A percentile compares a stretch with the other conserved stretches of the same genome.
These are phyloP conservation scores for Cathartes aura DNA, from an alignment of 2,113 vertebrate genomes.

Conservation along the genomic window DNA sequence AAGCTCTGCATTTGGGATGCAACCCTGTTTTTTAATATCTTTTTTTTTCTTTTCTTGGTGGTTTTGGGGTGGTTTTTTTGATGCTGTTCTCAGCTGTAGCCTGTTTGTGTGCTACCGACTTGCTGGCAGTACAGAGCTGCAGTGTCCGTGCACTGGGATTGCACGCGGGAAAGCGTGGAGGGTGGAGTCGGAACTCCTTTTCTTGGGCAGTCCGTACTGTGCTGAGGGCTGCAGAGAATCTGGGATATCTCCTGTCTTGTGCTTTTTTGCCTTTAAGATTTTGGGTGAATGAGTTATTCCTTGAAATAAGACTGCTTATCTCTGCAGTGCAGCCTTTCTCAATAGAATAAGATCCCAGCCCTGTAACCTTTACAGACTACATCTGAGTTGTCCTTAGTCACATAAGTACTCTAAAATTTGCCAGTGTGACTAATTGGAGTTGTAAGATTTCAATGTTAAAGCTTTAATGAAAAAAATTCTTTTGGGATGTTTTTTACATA, in stretches of 20 bases:
- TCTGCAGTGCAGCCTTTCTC: background rate
- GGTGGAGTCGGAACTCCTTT: background rate
- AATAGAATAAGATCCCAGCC: background rate
- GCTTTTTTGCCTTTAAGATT: background rate
- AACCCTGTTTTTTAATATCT: background rate
- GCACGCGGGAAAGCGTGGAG: rapidly evolving
- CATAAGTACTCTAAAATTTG: background rate
- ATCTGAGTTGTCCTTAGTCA: background rate
- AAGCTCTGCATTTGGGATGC: background rate
- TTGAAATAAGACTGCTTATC: background rate
- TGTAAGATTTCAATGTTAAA: background rate
- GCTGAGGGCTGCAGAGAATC: background rate
- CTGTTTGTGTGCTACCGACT: background rate
- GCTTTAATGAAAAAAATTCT: background rate
- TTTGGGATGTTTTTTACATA: background rate
- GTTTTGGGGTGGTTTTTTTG: background rate
- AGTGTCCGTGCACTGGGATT: rapidly evolving
- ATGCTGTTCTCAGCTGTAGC: background rate
- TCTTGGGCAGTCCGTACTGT: background rate
- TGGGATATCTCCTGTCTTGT: background rate
- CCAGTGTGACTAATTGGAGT: background rate
- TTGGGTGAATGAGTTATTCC: background rate
- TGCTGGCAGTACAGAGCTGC: rapidly evolving
- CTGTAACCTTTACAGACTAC: background rate
- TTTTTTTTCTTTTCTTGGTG: background rate